phyloP scores from a whole-genome alignment of 2,888 invertebrate species.

The Shargacucullia verbasci region DNA sequence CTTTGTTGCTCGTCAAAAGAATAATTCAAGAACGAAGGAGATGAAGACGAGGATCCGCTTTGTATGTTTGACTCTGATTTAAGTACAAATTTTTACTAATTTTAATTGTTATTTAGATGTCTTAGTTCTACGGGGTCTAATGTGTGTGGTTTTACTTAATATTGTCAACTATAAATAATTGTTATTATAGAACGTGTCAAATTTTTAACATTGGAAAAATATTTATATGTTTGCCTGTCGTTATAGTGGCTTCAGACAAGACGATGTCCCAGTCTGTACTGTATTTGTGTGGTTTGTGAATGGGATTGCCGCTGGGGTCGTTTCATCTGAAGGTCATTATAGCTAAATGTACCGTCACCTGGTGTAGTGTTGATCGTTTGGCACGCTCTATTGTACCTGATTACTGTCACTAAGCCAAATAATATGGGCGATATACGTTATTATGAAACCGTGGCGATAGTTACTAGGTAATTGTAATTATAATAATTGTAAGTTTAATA shows the following conservation, averaged over 20 bases:
- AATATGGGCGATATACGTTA: constrained; percentile 64
- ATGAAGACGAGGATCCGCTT: constrained; percentile 69
- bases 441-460: constrained; percentile 77
- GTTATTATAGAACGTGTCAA: constrained; percentile 78
- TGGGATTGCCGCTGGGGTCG: constrained; percentile 26
- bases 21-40: constrained; percentile 30
- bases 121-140: constrained; percentile 76
- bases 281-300: constrained; percentile 50
- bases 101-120: constrained; percentile 87
- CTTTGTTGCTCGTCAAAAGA: constrained; percentile 79
- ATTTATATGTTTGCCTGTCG: constrained; percentile 8
- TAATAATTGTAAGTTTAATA: constrained; percentile 67
- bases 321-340: constrained; percentile 27
- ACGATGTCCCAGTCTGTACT: constrained; percentile 32
- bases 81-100: constrained; percentile 88
- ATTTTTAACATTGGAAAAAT: constrained; percentile 53
- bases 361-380: constrained; percentile 66
- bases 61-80: constrained; percentile 84
- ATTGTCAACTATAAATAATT: constrained; percentile 65
- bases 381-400: constrained; percentile 82
- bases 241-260: constrained; percentile 42
- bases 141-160: constrained; percentile 72
- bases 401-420: constrained; percentile 76
- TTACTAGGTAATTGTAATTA: constrained; percentile 63
- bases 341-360: constrained; percentile 24